Base-by-base conservation (phyloP, 1,140 invertebrate genomes). In the Drosophila serrata region DNA sequence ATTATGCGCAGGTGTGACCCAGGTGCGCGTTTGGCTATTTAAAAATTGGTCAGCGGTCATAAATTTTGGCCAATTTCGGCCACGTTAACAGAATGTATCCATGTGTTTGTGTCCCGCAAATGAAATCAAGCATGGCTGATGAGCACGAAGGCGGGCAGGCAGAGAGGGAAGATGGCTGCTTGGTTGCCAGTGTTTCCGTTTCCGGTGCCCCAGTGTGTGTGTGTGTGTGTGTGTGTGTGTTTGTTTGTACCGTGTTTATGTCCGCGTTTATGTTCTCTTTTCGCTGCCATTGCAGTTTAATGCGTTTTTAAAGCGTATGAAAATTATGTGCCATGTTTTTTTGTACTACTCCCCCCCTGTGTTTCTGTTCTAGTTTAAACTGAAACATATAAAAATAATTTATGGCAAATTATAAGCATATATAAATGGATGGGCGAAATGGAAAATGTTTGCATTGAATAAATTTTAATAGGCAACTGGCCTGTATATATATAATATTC, bases 1-100 rank as follows among this genome's bases (percentile, higher is more conserved):
- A 87, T 88, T 88, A 87, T 87, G 84, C 84, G 84, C 84, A 87
- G 84, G 85, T 87, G 84, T 87, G 84, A 76, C 84, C 60, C 84
- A 88, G 84, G 84, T 88, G 84, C 84, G 76, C 84, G 43, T 62
- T 82, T 70, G 84, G 84, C 84, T 87, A 87, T 87, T 87, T 88
- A 80, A 88, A 87, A 86, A 88, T 68, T 87, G 84, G 84, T 88
- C 80, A 77, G 84, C 67, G 80, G 56, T 80, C 80, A 88, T 87
- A 87, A 87, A 87, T 87, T 87, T 74, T 11, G 40, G 48, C 46
- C 76, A 68, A 45, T 49, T 45, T 59, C 27, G 63, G 42, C 42
- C 63, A 51, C 56, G 48, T 59, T 49, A 67, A 45, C 57, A 59
- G 55, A 37, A 55, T 68, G 62, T 67, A 51, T 69, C 61, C 46